phyloP scores from a whole-genome alignment of 2,113 vertebrate genomes.

The Phocoena sinus region DNA sequence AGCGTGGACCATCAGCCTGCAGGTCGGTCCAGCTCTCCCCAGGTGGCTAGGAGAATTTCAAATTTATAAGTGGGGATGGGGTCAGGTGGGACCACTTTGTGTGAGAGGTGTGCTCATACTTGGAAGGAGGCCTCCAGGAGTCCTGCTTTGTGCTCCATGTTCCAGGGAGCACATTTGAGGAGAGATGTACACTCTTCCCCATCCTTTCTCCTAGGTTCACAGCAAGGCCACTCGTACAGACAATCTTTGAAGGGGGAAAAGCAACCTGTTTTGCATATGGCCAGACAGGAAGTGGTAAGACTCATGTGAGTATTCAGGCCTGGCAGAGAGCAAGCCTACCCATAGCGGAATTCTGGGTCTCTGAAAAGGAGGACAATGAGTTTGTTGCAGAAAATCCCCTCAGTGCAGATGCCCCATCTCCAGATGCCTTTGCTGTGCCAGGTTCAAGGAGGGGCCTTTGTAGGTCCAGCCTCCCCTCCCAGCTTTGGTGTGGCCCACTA shows the following conservation, averaged over 20 bases:
- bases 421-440: background rate
- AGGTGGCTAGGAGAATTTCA: background rate
- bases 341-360: background rate
- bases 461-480: background rate
- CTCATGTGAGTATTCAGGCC: constrained; percentile 87
- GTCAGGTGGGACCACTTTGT: background rate
- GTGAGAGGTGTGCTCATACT: background rate
- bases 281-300: constrained; percentile 98
- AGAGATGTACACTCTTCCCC: background rate
- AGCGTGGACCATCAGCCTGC: background rate
- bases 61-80: background rate
- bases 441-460: background rate
- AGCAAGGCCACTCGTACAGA: constrained; percentile 93
- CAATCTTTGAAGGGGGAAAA: constrained; percentile 93
- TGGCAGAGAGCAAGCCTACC: background rate
- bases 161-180: background rate
- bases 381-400: background rate
- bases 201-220: constrained; percentile 84
- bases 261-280: constrained; percentile 98
- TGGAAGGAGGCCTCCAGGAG: background rate
- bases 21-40: background rate
- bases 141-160: background rate
- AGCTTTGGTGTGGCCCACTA: background rate
- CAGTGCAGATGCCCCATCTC: background rate
- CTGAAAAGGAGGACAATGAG: background rate